Base-by-base conservation (phyloP, 2,113 vertebrate genomes). In the Oostethus manadensis region DNA sequence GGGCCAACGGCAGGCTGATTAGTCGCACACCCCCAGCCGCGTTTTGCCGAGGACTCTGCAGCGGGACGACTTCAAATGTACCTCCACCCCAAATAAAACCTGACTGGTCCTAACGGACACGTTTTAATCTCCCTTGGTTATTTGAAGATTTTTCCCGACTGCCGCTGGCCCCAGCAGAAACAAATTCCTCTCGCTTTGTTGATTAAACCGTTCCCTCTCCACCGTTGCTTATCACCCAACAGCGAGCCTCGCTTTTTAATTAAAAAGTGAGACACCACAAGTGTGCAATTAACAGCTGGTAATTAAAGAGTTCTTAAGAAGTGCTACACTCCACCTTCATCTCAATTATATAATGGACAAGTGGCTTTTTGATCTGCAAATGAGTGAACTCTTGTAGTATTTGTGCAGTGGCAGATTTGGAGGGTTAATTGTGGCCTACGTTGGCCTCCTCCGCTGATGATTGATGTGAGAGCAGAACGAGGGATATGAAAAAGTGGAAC, bases 201-300 rank as follows among this genome's bases (percentile, higher is more conserved):
- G 95, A 97, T 98, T 97, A 97, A 95, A 94, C 93, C 81, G 81
- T 85, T 86, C 90, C 89, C 91, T 92, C 91, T 92, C 90, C 90
- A 89, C 91, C 86, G 88, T 86, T 89, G 94, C 96, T 99, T 99
- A 98, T 99, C 97, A 88, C 92, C 86, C 92, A 84, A 90, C 92
- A 62, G 96, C 94, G 94, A 95, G 96, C 93, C 87, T 93, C 93
- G 94, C 92, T 94, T 94, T 96, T 97, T 98, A 98, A 98, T 99
- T 97, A 98, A 97, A n/a, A 96, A 94, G 90, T 92, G 92, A 97
- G 92, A 95, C 96, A 94, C 93, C 93, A 91, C 93, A 92, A 98
- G 94, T 95, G 93, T 92, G 93, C 96, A 98, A 98, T 98, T 98
- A 99, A 96, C 97, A 95, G 92, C 94, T 94, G 92, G 94, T 99